These are phyloP conservation scores for Nebria salina DNA, from an alignment of 2,888 invertebrate genomes.

Conservation along the genomic window DNA sequence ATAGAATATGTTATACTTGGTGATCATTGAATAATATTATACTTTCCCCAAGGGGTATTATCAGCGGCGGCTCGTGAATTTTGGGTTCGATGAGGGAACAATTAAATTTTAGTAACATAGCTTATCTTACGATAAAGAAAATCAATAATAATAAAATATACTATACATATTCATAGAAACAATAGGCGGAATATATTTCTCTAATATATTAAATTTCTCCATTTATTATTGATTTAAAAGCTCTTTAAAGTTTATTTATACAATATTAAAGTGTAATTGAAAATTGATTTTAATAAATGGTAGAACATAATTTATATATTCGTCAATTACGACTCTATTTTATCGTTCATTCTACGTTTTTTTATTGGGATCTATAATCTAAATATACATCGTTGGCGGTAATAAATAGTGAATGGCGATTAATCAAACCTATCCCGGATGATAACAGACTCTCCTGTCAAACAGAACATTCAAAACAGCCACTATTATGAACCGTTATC, in stretches of 20 bases:
- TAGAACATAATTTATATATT: background rate
- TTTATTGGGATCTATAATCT: background rate
- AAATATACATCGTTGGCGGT: background rate
- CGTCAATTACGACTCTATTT: background rate
- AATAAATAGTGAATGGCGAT: background rate
- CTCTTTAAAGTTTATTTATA: too few species aligned
- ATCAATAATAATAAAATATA: too few species aligned
- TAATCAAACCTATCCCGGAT: background rate
- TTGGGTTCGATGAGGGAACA: too few species aligned
- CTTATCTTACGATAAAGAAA: too few species aligned
- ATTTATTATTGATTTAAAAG: too few species aligned
- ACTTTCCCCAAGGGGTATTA: background rate
- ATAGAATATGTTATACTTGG: background rate
- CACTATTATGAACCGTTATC: constrained; percentile 1
- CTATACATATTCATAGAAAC: too few species aligned
- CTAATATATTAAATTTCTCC: too few species aligned
- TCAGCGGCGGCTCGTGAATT: background rate
- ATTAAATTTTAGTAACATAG: too few species aligned
- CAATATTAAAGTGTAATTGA: too few species aligned
- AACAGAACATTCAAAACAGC: background rate
- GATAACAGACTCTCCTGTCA: background rate
- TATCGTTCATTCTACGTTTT: background rate
- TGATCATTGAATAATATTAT: background rate
- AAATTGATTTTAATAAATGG: background rate
- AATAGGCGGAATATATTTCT: too few species aligned